phyloP scores from a whole-genome alignment of 1,140 invertebrate genomes.

The Nylanderia fulva region DNA sequence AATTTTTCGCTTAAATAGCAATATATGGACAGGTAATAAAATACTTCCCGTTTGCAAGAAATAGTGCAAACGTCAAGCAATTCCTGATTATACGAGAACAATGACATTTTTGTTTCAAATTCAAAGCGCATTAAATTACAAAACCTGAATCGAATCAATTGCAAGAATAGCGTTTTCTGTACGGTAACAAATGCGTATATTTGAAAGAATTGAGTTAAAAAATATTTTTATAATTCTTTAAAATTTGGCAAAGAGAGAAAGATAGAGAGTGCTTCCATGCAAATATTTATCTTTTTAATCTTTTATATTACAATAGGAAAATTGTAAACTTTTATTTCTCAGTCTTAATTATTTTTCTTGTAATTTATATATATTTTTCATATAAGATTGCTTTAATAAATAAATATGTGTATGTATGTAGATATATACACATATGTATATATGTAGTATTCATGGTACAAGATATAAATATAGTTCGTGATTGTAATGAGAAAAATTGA shows the following conservation, averaged over 20 bases:
- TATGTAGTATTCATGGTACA: too few species aligned
- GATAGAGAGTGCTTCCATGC: too few species aligned
- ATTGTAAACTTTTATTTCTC: background rate
- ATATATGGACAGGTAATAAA: background rate
- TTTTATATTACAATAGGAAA: background rate
- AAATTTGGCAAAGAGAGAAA: background rate
- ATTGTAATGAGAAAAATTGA: background rate
- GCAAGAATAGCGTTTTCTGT: background rate
- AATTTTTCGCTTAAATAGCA: too few species aligned
- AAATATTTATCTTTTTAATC: background rate
- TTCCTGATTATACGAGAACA: background rate
- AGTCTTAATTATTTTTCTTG: background rate
- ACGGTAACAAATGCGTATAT: background rate
- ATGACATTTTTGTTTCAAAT: constrained; percentile 6
- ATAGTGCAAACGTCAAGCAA: background rate
- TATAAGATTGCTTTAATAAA: too few species aligned
- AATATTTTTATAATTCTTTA: background rate
- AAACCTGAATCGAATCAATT: background rate
- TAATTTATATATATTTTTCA: background rate
- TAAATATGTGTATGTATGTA: background rate
- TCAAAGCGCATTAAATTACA: background rate
- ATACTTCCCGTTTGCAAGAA: background rate
- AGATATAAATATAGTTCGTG: too few species aligned
- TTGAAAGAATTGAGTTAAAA: background rate
- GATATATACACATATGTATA: too few species aligned